Conservation (phyloP, 2,113 vertebrate species). For the Malaclemys terrapin region DNA sequence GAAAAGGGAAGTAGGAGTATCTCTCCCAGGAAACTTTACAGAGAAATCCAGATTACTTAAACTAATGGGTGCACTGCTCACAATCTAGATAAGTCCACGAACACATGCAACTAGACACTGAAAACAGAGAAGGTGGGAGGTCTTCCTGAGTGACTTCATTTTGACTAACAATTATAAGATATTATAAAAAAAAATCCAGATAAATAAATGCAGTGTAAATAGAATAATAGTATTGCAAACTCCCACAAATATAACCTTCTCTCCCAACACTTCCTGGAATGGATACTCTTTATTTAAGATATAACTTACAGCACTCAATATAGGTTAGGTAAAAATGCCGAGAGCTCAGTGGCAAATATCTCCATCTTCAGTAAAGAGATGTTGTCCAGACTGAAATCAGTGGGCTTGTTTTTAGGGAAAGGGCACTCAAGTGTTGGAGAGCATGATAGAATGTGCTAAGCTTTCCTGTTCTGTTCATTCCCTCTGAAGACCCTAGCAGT, state of each 20-base stretch:
- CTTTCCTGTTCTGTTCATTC: too few species aligned
- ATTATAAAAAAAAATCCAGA: slow-evolving; percentile 43
- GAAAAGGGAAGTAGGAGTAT: neutral
- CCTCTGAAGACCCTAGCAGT: too few species aligned
- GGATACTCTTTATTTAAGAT: neutral
- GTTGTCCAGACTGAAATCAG: neutral
- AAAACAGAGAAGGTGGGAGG: slow-evolving; percentile 36
- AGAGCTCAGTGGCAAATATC: neutral
- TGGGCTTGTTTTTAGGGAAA: slow-evolving; percentile 7
- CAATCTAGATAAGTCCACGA: neutral
- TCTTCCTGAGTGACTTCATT: slow-evolving; percentile 36
- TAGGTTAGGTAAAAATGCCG: neutral
- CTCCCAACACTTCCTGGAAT: neutral
- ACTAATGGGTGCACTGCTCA: slow-evolving; percentile 6
- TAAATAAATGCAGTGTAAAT: slow-evolving; percentile 52
- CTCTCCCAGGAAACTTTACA: slow-evolving; percentile 46
- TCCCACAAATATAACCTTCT: slow-evolving; percentile 5
- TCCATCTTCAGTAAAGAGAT: neutral
- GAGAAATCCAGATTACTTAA: slow-evolving; percentile 50
- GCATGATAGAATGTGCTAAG: slow-evolving; percentile 5
- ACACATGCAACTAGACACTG: neutral
- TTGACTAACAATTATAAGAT: slow-evolving; percentile 32
- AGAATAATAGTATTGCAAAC: slow-evolving; percentile 39
- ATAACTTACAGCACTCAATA: neutral
- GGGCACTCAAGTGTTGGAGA: neutral